Evolutionary conservation across 2,113 vertebrate genomes (phyloP).

Genomic region (Marmota flaviventris): DNA sequence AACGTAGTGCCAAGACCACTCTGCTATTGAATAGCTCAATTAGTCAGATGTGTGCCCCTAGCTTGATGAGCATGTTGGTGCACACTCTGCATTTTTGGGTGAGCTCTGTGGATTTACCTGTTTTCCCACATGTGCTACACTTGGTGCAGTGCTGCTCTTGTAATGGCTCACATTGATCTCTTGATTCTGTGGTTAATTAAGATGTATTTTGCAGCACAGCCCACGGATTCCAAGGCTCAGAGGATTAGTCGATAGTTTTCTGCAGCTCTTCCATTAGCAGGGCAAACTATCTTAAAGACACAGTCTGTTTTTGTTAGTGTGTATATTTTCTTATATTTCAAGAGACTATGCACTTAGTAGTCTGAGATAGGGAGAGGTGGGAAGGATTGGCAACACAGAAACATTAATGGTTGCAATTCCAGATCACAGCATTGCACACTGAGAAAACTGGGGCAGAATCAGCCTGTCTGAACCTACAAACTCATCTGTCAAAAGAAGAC

Average conservation of each 20-base stretch:
- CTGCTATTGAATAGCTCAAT: background rate
- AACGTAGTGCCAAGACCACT: background rate
- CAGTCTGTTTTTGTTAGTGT: background rate
- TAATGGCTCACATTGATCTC: conserved; percentile 77
- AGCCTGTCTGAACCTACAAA: background rate
- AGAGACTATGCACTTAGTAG: background rate
- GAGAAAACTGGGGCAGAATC: background rate
- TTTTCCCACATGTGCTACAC: background rate
- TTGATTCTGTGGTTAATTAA: conserved; percentile 83
- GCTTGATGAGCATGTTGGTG: background rate
- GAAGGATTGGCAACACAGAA: background rate
- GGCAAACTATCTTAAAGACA: conserved; percentile 54
- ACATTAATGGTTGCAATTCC: background rate
- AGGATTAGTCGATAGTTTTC: conserved; percentile 69
- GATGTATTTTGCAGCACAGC: conserved; percentile 80
- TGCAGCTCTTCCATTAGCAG: conserved; percentile 61
- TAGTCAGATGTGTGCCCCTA: background rate
- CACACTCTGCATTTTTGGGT: background rate
- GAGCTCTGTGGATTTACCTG: conserved; percentile 26
- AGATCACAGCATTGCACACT: background rate
- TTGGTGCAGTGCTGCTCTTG: conserved; percentile 23
- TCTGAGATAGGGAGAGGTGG: background rate
- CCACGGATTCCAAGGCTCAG: conserved; percentile 61
- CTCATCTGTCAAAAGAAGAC: background rate
- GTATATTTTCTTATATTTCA: conserved; percentile 30